These are phyloP conservation scores for Synanthedon andrenaeformis DNA, from an alignment of 2,888 invertebrate species.

Conservation along the genomic window DNA sequence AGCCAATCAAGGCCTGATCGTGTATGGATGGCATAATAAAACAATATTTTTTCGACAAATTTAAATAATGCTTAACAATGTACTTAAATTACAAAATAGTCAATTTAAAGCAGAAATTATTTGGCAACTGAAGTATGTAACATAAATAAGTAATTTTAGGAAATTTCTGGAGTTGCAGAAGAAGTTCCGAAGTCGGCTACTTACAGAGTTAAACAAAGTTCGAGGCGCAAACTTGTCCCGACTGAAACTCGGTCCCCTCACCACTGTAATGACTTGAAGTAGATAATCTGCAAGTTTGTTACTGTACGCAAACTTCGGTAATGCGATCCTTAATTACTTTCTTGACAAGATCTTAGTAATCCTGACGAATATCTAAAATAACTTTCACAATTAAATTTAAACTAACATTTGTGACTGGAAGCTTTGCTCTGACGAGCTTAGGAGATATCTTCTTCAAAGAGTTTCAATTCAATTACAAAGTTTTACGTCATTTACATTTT, in stretches of 20 bases:
- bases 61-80: no score
- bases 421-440: neutral
- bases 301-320: constrained; percentile 37
- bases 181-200: constrained; percentile 9
- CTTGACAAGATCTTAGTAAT: constrained; percentile 22
- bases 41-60: no score
- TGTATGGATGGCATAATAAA: no score
- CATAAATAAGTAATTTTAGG: neutral
- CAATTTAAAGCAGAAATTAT: neutral
- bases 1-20: no score
- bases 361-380: constrained; percentile 7
- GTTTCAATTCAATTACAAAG: constrained; percentile 1
- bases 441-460: no score
- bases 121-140: neutral
- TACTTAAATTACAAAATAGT: neutral
- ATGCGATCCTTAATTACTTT: constrained; percentile 41
- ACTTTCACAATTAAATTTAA: neutral
- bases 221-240: constrained; percentile 31
- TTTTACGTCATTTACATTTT: no score
- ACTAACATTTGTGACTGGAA: neutral
- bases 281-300: constrained; percentile 56
- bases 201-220: constrained; percentile 37
- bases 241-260: constrained; percentile 38
- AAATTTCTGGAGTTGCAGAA: neutral
- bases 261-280: constrained; percentile 48